These are phyloP conservation scores for Thaleichthys pacificus DNA, from an alignment of 2,797 vertebrate genomes.

Conservation along the genomic window DNA sequence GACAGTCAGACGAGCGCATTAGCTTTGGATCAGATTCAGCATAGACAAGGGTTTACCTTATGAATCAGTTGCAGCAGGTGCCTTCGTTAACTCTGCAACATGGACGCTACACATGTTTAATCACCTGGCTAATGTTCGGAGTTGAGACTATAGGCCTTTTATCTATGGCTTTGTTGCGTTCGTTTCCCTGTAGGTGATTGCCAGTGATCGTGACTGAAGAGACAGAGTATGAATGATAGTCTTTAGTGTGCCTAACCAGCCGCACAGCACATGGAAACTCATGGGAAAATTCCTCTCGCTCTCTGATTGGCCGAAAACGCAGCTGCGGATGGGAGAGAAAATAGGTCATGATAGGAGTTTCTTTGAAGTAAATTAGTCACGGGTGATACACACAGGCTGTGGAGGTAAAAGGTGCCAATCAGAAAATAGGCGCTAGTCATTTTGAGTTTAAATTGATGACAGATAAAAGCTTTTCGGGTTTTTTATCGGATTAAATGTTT, in stretches of 20 bases:
- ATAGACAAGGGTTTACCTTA: neutral
- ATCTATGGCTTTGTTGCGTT: slow-evolving; percentile 28
- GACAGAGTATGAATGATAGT: slow-evolving; percentile 11
- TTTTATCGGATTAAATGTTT: slow-evolving; percentile 53
- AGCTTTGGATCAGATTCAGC: no score
- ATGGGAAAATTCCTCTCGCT: slow-evolving; percentile 54
- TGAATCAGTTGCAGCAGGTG: neutral
- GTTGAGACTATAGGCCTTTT: slow-evolving; percentile 29
- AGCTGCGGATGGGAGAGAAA: slow-evolving; percentile 60
- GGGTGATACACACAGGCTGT: slow-evolving; percentile 53
- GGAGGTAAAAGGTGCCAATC: slow-evolving; percentile 62
- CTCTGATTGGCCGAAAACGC: slow-evolving; percentile 49
- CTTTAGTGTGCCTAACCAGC: slow-evolving; percentile 40
- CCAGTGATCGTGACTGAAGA: slow-evolving; percentile 16
- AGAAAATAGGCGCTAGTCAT: slow-evolving; percentile 54
- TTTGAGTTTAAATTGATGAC: slow-evolving; percentile 52
- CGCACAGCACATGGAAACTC: slow-evolving; percentile 41
- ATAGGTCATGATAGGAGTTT: slow-evolving; percentile 61
- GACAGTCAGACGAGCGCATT: no score
- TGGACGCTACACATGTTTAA: slow-evolving; percentile 40
- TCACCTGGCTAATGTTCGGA: slow-evolving; percentile 38
- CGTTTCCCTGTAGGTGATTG: slow-evolving; percentile 39
- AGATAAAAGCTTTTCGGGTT: slow-evolving; percentile 51
- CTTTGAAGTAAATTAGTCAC: slow-evolving; percentile 67
- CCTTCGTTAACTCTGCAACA: slow-evolving; percentile 27